phyloP scores from a whole-genome alignment of 2,113 vertebrate species.

The Cryptomyrus ogoouensis region DNA sequence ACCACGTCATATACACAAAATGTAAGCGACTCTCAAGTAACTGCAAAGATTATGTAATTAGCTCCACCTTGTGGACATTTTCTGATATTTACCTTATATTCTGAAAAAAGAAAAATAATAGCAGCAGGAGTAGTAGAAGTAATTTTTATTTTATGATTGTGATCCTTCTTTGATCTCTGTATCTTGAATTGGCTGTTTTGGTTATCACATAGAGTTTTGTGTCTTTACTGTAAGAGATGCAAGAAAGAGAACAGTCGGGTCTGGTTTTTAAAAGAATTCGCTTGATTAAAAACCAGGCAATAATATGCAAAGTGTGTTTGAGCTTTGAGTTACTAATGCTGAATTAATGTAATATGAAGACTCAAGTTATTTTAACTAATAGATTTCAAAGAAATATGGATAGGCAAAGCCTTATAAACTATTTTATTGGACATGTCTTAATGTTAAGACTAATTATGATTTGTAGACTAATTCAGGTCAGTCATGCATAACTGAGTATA shows the following conservation, averaged over 20 bases:
- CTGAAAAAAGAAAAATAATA: background rate
- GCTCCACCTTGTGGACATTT: conserved; percentile 27
- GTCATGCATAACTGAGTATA: background rate
- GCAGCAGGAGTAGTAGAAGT: background rate
- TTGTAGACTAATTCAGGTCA: background rate
- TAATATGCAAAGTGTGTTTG: background rate
- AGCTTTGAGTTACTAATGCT: background rate
- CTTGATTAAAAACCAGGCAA: background rate
- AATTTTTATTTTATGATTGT: background rate
- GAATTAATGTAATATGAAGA: background rate
- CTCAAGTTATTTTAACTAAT: background rate
- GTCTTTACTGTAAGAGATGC: background rate
- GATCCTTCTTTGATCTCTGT: background rate
- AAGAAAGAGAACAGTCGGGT: background rate
- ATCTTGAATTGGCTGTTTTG: background rate
- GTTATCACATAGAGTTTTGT: background rate
- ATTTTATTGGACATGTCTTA: background rate
- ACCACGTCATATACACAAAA: background rate
- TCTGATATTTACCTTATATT: background rate
- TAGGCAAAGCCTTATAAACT: background rate
- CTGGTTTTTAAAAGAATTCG: background rate
- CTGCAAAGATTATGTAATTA: conserved; percentile 19
- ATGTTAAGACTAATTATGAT: background rate
- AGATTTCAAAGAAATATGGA: background rate
- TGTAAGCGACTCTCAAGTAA: background rate